Evolutionary conservation across 2,888 invertebrate species (phyloP).

Genomic region (Ceratothoa steindachneri): DNA sequence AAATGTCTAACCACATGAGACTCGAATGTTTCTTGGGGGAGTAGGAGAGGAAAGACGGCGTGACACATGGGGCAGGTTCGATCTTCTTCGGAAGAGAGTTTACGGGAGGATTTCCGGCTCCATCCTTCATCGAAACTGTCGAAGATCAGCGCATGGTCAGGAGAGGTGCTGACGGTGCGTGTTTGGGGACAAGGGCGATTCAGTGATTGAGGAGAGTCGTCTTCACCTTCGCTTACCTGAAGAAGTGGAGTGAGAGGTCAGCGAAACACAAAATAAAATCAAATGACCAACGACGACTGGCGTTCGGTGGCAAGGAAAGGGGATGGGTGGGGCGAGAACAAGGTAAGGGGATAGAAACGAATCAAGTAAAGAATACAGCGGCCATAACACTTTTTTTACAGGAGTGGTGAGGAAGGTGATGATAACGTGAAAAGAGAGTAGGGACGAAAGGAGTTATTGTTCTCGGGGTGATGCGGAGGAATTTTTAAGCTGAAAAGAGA

Average conservation of each 20-base stretch:
- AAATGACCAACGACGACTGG: neutral
- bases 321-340: no score
- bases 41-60: constrained; percentile 29
- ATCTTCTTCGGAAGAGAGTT: constrained; percentile 25
- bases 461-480: no score
- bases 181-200: neutral
- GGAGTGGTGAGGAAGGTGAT: neutral
- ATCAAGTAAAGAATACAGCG: no score
- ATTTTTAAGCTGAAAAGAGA: no score
- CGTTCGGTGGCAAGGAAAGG: no score
- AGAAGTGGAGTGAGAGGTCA: no score
- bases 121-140: neutral
- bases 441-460: no score
- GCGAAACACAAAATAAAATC: neutral
- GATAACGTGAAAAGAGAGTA: neutral
- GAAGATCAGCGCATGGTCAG: neutral
- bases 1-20: constrained; percentile 45
- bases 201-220: neutral
- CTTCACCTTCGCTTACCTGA: constrained; percentile 5
- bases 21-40: constrained; percentile 44
- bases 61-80: constrained; percentile 45
- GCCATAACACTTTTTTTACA: no score
- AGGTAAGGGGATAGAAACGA: no score
- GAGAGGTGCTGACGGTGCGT: neutral
- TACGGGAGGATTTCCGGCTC: neutral